Base-by-base conservation (phyloP, 2,113 vertebrate species). In the Ailurus styani region DNA sequence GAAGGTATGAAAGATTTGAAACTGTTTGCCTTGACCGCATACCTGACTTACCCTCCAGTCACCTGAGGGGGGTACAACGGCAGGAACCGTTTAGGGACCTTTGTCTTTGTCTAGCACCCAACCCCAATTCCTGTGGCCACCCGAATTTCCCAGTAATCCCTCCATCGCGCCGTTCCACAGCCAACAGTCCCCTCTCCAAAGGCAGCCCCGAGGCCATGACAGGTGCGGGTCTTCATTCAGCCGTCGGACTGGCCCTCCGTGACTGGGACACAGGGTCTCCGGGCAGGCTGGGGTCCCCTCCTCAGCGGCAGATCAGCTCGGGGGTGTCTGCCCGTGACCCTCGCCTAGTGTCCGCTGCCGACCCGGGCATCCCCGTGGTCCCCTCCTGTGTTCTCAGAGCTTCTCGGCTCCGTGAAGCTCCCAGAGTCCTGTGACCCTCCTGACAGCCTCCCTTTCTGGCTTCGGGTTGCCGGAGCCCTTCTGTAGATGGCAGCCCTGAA, bases 401-500 rank as follows among this genome's bases (percentile, higher is more conserved):
- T 72, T 83, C n/a, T 8, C 17, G 40, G n/a, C 70, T 73, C 31
- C 40, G 64, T 42, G 60, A 23, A 45, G 21, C 45, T 86, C 50
- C 75, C 15, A n/a, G 64, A 54, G 20, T 42, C 34, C 4, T 0
- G 0, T 50, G 78, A n/a, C n/a, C n/a, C 37, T 68, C 79, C 31
- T n/a, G 84, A 25, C 27, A 84, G 11, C 60, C 13, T 40, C 52
- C 66, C 17, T n/a, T 47, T 70, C 12, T 3, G 5, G 7, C 13
- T 72, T 93, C 55, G 42, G 11, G 82, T 82, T 70, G 18, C 47
- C 42, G 37, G 5, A 27, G 18, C 52, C 21, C 60, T 84, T 72
- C 29, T 87, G 37, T 21, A 82, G 12, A 27, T 34, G 95, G 64
- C 5, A 88, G 31, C 54, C 25, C 85, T 91, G 21, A 88, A 85